Percentiles rank a stretch among this genome's conserved stretches.
Evolutionary conservation across 2,113 vertebrate genomes (phyloP).

Genomic region (Myrmecobius fasciatus): DNA sequence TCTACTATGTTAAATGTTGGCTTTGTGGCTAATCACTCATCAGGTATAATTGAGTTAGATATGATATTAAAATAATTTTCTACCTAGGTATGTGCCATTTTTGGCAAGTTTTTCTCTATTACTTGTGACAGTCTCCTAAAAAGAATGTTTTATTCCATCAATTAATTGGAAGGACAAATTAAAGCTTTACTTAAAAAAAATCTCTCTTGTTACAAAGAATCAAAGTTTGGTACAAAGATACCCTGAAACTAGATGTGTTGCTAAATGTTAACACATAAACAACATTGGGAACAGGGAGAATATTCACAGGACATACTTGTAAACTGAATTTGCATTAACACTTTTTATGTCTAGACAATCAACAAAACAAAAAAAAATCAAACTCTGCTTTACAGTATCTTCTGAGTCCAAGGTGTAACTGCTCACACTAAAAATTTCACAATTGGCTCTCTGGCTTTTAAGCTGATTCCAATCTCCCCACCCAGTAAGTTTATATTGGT

Average conservation of each 20-base stretch:
- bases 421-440: background rate
- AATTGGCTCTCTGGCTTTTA: background rate
- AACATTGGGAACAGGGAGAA: background rate
- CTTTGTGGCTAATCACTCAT: background rate
- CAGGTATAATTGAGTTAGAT: background rate
- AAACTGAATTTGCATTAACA: background rate
- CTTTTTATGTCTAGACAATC: background rate
- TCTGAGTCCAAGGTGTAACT: background rate
- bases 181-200: background rate
- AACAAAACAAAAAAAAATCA: background rate
- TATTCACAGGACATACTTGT: background rate
- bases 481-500: background rate
- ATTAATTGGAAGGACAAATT: background rate
- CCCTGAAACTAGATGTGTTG: background rate
- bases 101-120: background rate
- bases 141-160: background rate
- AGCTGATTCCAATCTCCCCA: background rate
- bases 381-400: background rate
- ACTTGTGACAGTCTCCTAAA: background rate
- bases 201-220: background rate
- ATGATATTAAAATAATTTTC: background rate
- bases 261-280: background rate
- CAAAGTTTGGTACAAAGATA: background rate
- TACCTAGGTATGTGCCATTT: background rate
- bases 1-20: background rate